Evolutionary conservation across 2,888 invertebrate genomes (phyloP), one percentile per base, ranked within the genome.

Genomic region (Eupithecia subumbrata): DNA sequence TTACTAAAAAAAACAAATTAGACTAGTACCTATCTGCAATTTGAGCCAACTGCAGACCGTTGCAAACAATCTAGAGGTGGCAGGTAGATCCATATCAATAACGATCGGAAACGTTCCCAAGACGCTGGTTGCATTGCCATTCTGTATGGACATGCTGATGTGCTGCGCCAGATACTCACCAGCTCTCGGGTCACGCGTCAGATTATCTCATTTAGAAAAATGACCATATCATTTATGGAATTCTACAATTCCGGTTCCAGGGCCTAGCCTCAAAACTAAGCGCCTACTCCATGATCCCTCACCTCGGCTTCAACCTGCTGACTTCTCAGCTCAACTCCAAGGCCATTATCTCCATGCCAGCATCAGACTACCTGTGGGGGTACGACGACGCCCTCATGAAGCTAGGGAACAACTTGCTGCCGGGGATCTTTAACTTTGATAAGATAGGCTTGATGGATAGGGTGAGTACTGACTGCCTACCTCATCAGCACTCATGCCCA

Each of bases 361-460:
- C 37, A 1, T 16, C 66, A 12, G 66, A 37, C 66, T 66, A n/a
- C 11, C n/a, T 66, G n/a, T 66, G 66, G 66, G 66, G 66, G 9
- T 66, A 66, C 37, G 37, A 66, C 1, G 66, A 66, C 5, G 18
- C 37, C 0, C 37, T 66, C 18, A 11, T 66, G 11, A 66, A n/a
- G 66, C 18, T 66, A 9, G 66, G 34, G 9, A 66, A 40, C 12
- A 40, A 34, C 66, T 37, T 66, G 16, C 66, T 66, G 18, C 66
- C 66, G n/a, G 66, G 66, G 40, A 66, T 66, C 66, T 66, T n/a
- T 30, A 66, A 11, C 66, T 66, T 66, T 66, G 66, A 66, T 30
- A 66, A 66, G 66, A 3, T 66, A 0, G 66, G 66, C 1, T 11
- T 66, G 0, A n/a, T 66, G 66, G 66, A 66, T n/a, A 18, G 66